These are phyloP conservation scores for Serrognathus titanus DNA, from an alignment of 2,888 invertebrate genomes.

Conservation along the genomic window DNA sequence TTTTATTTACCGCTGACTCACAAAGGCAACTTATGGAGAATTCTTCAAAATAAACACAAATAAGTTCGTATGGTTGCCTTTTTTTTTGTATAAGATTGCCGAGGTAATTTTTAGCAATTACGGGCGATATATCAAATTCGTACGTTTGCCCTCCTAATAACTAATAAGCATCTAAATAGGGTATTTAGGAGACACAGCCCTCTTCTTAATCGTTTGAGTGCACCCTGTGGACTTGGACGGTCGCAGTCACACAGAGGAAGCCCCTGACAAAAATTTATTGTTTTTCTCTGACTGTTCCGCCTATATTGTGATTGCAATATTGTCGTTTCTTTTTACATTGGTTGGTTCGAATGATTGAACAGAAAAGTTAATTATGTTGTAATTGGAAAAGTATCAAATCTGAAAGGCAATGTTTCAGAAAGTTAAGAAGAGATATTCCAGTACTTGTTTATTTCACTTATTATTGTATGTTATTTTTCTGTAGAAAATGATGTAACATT, in stretches of 20 bases:
- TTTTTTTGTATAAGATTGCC: slow-evolving; percentile 7
- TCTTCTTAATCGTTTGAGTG: slow-evolving; percentile 16
- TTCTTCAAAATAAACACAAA: slow-evolving; percentile 10
- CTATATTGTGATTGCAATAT: slow-evolving; percentile 7
- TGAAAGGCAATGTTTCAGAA: too few relatives aligned
- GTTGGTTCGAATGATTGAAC: neutral
- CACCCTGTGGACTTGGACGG: slow-evolving; percentile 15
- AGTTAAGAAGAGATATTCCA: too few relatives aligned
- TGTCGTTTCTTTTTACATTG: neutral
- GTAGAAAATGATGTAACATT: too few relatives aligned
- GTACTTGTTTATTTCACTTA: too few relatives aligned
- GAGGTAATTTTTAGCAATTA: slow-evolving; percentile 12
- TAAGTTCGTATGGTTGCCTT: neutral
- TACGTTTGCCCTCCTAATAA: slow-evolving; percentile 16
- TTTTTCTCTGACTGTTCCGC: slow-evolving; percentile 1
- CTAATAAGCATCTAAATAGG: slow-evolving; percentile 21
- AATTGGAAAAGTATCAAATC: too few relatives aligned
- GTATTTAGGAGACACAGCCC: slow-evolving; percentile 14
- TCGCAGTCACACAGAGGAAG: slow-evolving; percentile 8
- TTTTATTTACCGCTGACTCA: neutral
- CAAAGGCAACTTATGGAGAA: neutral
- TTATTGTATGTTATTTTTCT: too few relatives aligned
- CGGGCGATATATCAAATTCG: slow-evolving; percentile 16
- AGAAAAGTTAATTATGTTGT: too few relatives aligned
- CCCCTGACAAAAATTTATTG: slow-evolving; percentile 12